Evolutionary conservation across 30 jellyfish, hydroid and myxozoan genomes (phyloP).

Genomic region (Chironex yamaguchii): DNA sequence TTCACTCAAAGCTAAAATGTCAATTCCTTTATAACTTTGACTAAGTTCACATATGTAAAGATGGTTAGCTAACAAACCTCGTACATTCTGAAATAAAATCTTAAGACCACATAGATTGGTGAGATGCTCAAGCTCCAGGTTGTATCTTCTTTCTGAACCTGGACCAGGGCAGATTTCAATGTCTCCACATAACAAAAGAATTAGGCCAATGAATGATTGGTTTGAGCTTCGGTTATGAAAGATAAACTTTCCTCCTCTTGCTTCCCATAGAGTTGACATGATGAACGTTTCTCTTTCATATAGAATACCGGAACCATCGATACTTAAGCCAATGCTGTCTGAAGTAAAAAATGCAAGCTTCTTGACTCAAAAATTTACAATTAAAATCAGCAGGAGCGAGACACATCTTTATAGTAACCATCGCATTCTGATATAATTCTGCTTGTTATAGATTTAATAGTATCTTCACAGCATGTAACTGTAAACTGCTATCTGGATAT

Average conservation of each 20-base stretch:
- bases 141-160: conserved; percentile 43
- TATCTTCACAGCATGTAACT: too few relatives aligned
- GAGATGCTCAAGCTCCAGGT: conserved; percentile 57
- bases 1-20: conserved; percentile 69
- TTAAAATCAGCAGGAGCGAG: conserved; percentile 64
- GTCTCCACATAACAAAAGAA: conserved; percentile 47
- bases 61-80: conserved; percentile 73
- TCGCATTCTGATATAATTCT: too few relatives aligned
- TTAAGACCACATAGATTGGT: conserved; percentile 69
- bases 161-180: conserved; percentile 48
- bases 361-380: conserved; percentile 32
- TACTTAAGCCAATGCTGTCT: conserved; percentile 41
- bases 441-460: too few relatives aligned
- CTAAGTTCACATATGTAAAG: conserved; percentile 43
- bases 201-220: conserved; percentile 57
- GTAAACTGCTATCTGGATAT: too few relatives aligned
- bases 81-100: conserved; percentile 73
- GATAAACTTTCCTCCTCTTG: conserved; percentile 51
- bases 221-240: conserved; percentile 34
- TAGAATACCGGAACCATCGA: conserved; percentile 44
- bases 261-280: conserved; percentile 60
- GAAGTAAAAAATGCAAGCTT: conserved; percentile 40
- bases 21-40: conserved; percentile 66
- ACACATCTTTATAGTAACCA: too few relatives aligned
- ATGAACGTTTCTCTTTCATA: conserved; percentile 52